Percentiles rank a stretch among this genome's conserved stretches.
These are phyloP conservation scores for Therioaphis trifolii DNA, from an alignment of 2,888 invertebrate genomes.

Conservation along the genomic window DNA sequence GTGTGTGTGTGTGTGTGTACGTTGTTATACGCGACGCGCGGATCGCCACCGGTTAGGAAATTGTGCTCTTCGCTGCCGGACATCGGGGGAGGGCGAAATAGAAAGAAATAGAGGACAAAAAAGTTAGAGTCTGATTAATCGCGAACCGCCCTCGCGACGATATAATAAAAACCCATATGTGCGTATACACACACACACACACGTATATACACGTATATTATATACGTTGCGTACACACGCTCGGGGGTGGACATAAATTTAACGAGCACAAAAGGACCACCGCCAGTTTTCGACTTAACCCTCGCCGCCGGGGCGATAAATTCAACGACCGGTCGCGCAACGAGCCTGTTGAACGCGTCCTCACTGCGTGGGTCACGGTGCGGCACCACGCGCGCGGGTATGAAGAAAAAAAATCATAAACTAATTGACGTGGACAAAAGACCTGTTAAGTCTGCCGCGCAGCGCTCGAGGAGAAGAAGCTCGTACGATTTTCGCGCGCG, in stretches of 20 bases:
- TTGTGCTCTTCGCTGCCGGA: slow-evolving; percentile 55
- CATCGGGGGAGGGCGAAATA: neutral
- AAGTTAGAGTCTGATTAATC: slow-evolving; percentile 58
- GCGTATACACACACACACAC: too few relatives aligned
- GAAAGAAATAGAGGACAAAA: neutral
- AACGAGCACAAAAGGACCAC: slow-evolving; percentile 48
- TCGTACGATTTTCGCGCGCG: too few relatives aligned
- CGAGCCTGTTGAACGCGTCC: slow-evolving; percentile 48
- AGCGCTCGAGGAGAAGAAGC: too few relatives aligned
- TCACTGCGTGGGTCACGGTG: neutral
- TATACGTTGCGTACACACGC: too few relatives aligned
- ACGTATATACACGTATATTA: too few relatives aligned
- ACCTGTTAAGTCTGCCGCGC: too few relatives aligned
- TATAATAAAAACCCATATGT: slow-evolving; percentile 48
- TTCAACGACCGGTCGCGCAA: slow-evolving; percentile 12
- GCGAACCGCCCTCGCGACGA: slow-evolving; percentile 42
- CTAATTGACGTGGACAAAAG: neutral
- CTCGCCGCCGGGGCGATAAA: slow-evolving; percentile 14
- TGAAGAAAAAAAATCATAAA: neutral
- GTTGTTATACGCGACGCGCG: too few relatives aligned
- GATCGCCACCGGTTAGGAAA: slow-evolving; percentile 44
- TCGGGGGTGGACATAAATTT: slow-evolving; percentile 50
- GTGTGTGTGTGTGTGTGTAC: too few relatives aligned
- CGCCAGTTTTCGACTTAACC: slow-evolving; percentile 30
- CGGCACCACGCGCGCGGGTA: neutral